Evolutionary conservation across 2,113 vertebrate genomes (phyloP).

Genomic region (Sitta europaea): DNA sequence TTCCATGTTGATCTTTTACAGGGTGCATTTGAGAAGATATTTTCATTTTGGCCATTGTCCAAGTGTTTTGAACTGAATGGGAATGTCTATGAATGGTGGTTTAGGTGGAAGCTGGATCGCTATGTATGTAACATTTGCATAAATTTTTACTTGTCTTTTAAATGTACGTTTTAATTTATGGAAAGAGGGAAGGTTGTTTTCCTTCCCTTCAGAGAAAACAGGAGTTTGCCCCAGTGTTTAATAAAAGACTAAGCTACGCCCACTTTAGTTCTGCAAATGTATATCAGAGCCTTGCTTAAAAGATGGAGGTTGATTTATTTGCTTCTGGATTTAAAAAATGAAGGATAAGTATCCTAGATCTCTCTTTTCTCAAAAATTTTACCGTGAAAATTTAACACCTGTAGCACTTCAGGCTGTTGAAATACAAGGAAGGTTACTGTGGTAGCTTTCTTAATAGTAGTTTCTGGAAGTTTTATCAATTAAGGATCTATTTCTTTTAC

Average conservation of each 20-base stretch:
- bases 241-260: background rate
- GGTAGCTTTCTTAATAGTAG: background rate
- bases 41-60: constrained; percentile 94
- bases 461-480: background rate
- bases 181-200: background rate
- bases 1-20: constrained; percentile 55
- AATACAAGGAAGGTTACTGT: background rate
- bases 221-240: background rate
- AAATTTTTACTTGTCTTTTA: background rate
- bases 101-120: constrained; percentile 94
- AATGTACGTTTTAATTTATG: background rate
- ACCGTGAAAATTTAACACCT: background rate
- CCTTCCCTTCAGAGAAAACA: background rate
- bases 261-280: background rate
- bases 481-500: background rate
- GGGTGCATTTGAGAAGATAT: constrained; percentile 90
- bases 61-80: constrained; percentile 91
- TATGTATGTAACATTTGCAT: constrained; percentile 78
- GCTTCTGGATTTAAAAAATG: background rate
- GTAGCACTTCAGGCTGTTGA: background rate
- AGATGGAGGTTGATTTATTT: background rate
- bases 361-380: background rate
- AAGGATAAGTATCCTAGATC: background rate
- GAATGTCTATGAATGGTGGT: constrained; percentile 96
- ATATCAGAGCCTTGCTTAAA: background rate